Conservation (phyloP, 2,888 invertebrate species). For the Morinoia aosen region DNA sequence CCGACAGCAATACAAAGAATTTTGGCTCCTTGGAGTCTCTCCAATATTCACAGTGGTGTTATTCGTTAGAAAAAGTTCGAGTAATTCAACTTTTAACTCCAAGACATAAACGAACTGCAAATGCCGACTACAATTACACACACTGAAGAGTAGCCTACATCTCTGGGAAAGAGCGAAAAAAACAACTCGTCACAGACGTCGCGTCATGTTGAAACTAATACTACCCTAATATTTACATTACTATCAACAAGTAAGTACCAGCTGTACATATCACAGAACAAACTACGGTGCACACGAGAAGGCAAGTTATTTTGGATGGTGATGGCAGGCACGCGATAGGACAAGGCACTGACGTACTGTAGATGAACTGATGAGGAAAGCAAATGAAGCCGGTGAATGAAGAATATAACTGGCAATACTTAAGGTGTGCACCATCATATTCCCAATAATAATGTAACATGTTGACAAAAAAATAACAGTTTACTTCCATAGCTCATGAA, state of each 20-base stretch:
- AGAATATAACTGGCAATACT: background rate
- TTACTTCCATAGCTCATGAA: background rate
- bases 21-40: too few relatives aligned
- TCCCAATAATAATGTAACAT: background rate
- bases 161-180: background rate
- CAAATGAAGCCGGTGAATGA: background rate
- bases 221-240: background rate
- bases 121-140: background rate
- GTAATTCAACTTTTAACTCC: too few relatives aligned
- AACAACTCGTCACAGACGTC: background rate
- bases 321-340: background rate
- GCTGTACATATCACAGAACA: conserved; percentile 52
- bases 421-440: background rate
- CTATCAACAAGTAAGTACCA: background rate
- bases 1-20: too few relatives aligned
- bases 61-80: too few relatives aligned
- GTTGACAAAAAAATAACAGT: background rate
- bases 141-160: background rate
- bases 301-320: background rate
- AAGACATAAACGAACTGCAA: background rate
- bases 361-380: background rate
- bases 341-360: background rate
- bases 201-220: background rate
- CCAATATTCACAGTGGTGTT: too few relatives aligned
- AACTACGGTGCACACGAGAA: conserved; percentile 43